phyloP scores from a whole-genome alignment of 2,888 invertebrate genomes.

The Noctua janthina region DNA sequence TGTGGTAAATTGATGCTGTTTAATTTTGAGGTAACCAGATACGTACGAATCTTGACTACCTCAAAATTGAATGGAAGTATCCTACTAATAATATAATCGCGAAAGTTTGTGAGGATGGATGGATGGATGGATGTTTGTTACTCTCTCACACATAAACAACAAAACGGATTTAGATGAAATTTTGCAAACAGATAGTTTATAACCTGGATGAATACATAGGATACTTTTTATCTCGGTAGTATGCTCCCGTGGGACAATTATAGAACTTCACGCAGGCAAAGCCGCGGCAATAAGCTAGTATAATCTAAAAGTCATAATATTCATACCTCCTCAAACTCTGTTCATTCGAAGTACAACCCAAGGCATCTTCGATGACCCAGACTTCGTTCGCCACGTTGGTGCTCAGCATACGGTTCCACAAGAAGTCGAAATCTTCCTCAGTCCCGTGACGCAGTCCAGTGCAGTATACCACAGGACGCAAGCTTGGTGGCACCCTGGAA shows the following conservation, averaged over 20 bases:
- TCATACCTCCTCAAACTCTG: conserved; percentile 88
- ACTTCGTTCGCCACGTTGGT: conserved; percentile 91
- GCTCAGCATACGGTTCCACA: conserved; percentile 90
- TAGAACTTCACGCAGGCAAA: too few species aligned
- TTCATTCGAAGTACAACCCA: conserved; percentile 91
- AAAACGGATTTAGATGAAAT: too few species aligned
- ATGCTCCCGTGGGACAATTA: too few species aligned
- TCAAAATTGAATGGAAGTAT: not conserved
- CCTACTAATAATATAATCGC: too few species aligned
- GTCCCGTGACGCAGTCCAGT: conserved; percentile 91
- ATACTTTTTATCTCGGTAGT: too few species aligned
- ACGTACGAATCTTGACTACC: not conserved
- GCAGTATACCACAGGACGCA: conserved; percentile 92
- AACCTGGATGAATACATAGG: too few species aligned
- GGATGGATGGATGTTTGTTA: too few species aligned
- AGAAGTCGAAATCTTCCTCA: conserved; percentile 91
- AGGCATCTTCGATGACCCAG: conserved; percentile 88
- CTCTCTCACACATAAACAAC: too few species aligned
- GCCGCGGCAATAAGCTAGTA: too few species aligned
- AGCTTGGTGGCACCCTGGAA: conserved; percentile 81
- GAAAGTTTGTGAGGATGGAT: too few species aligned
- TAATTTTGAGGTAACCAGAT: not conserved
- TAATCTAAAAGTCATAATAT: not conserved
- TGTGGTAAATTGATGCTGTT: too few species aligned
- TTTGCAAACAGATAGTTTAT: too few species aligned